Evolutionary conservation across 2,888 invertebrate species (phyloP), one percentile per base, ranked within the genome.

Genomic region (Deroplatys truncata): DNA sequence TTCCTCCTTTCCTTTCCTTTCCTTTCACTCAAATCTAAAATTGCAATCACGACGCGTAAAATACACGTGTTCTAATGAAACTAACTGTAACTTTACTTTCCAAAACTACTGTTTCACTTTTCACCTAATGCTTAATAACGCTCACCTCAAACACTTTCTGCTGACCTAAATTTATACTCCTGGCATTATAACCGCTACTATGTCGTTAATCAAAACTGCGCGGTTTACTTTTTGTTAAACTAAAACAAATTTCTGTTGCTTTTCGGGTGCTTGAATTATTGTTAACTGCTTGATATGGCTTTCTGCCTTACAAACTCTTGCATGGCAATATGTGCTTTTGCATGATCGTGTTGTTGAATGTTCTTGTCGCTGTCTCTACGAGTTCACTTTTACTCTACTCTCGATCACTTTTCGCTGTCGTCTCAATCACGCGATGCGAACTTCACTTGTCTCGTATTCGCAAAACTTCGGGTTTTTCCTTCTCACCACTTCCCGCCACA

Each of bases 401-500:
- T 31, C 8, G 20, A 29, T 88, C 29, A 49, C 84, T 28, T 88
- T 84, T 84, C 88, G 84, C 86, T 35, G 10, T 35, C 31, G 82
- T 84, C 83, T 72, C 13, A 43, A 43, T 43, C 84, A 85, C 83
- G 82, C 89, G 29, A 15, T 25, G 15, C 86, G 35, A 20, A 28
- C 20, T 31, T 82, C 35, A 28, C 31, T 83, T 35, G 82, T 83
- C 25, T 35, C 5, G 28, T 72, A 31, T 87, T 72, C 86, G 85
- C 35, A 16, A 43, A 72, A 49, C 84, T 82, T 29, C 29, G 28
- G 28, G n/a, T 43, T 13, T 28, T 89, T 84, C 31, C 82, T 29
- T 88, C 83, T 86, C 28, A 86, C 85, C 16, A n/a, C 89, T 84
- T n/a, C 88, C 83, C 72, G 89, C 28, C 85, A 8, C 89, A 90